Conservation (phyloP, 2,888 invertebrate genomes). For the Pristionchus fissidentatus region DNA sequence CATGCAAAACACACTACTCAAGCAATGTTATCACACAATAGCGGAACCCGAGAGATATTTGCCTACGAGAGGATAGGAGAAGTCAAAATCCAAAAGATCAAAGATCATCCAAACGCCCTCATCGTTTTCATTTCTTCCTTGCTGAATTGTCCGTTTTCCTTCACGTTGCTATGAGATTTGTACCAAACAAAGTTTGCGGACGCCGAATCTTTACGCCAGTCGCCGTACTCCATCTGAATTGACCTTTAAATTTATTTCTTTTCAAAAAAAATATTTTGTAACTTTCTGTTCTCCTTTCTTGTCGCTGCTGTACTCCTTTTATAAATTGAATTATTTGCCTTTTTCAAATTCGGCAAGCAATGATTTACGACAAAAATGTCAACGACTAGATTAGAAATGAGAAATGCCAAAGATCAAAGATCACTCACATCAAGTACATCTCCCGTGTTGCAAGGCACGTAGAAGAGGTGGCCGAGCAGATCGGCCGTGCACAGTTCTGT, state of each 20-base stretch:
- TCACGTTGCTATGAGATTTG: constrained; percentile 40
- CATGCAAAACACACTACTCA: no score
- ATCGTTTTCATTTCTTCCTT: constrained; percentile 41
- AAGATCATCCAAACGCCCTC: constrained; percentile 25
- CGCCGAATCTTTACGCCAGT: constrained; percentile 6
- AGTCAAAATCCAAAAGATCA: not conserved
- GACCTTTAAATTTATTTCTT: not conserved
- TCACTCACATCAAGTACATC: constrained; percentile 37
- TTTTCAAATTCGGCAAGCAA: not conserved
- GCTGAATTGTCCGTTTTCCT: constrained; percentile 25
- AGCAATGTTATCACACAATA: no score
- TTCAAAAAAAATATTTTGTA: not conserved
- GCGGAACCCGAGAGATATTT: no score
- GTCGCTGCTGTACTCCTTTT: no score
- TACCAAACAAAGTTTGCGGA: constrained; percentile 39
- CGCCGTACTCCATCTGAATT: constrained; percentile 33
- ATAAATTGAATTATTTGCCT: not conserved
- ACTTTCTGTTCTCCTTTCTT: not conserved
- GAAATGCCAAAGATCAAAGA: constrained; percentile 10
- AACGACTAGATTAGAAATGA: not conserved
- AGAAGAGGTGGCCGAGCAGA: constrained; percentile 41
- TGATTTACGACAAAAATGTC: not conserved
- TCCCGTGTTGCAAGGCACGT: constrained; percentile 36
- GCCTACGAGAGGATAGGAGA: no score
- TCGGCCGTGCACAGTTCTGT: not conserved